A percentile compares a stretch with the other conserved stretches of the same genome.
Conservation (phyloP, 2,797 vertebrate genomes). For the Acipenser transmontanus region DNA sequence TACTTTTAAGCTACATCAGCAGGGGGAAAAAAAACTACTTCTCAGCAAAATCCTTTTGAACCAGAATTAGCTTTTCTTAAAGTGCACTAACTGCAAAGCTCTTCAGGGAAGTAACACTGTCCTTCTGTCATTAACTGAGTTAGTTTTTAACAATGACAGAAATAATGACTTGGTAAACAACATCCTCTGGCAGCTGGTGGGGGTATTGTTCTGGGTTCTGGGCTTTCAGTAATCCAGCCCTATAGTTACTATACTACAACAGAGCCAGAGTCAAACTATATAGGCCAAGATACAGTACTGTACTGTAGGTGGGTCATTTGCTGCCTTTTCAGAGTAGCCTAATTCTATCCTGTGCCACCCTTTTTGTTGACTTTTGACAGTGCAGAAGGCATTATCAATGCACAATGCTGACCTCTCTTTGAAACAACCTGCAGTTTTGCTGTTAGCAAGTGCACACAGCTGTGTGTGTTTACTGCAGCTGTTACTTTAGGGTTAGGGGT, state of each 20-base stretch:
- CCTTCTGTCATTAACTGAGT: slow-evolving; percentile 3
- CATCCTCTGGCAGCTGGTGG: too few species aligned
- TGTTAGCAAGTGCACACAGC: neutral
- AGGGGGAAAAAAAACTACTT: neutral
- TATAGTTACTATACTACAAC: too few species aligned
- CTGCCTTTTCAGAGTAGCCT: too few species aligned
- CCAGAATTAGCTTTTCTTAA: neutral
- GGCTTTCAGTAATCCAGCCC: too few species aligned
- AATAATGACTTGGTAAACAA: too few species aligned
- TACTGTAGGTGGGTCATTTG: too few species aligned
- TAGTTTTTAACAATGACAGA: slow-evolving; percentile 5
- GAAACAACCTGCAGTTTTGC: neutral
- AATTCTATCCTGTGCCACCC: too few species aligned
- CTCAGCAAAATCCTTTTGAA: neutral
- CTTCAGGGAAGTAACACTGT: neutral
- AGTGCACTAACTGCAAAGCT: neutral
- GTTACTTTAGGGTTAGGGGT: too few species aligned
- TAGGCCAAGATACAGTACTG: too few species aligned
- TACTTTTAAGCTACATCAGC: neutral
- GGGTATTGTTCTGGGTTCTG: too few species aligned
- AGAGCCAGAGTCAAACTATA: too few species aligned
- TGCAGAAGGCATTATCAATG: neutral
- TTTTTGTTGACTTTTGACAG: neutral
- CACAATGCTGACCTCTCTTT: neutral
- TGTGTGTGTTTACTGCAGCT: neutral